A percentile compares a stretch with the other conserved stretches of the same genome.
These are phyloP conservation scores for Drosophila monieri DNA, from an alignment of 2,888 invertebrate genomes.

Conservation along the genomic window DNA sequence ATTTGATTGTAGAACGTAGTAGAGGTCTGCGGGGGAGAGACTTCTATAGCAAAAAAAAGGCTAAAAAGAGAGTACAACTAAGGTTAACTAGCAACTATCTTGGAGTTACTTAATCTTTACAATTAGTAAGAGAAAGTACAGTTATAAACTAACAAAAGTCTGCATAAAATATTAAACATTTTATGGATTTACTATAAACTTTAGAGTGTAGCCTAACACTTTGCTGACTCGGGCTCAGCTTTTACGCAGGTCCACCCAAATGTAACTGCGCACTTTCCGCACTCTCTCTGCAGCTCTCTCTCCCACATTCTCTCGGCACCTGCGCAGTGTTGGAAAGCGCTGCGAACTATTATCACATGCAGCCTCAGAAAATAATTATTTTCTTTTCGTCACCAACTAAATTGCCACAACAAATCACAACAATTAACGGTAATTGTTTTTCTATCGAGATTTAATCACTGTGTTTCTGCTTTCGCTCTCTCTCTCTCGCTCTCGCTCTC, in stretches of 20 bases:
- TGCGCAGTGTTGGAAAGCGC: constrained; percentile 49
- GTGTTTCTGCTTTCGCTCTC: constrained; percentile 1
- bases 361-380: not conserved
- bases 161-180: too few species aligned
- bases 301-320: not conserved
- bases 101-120: not conserved
- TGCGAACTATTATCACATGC: constrained; percentile 25
- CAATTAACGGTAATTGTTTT: constrained; percentile 14
- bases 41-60: not conserved
- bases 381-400: constrained; percentile 8
- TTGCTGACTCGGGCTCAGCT: constrained; percentile 1
- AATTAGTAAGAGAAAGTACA: not conserved
- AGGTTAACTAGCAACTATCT: not conserved
- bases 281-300: not conserved
- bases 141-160: too few species aligned
- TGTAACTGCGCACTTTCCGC: constrained; percentile 20
- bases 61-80: not conserved
- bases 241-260: constrained; percentile 31
- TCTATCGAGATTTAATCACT: constrained; percentile 20
- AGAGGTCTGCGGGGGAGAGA: constrained; percentile 37
- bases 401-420: constrained; percentile 45
- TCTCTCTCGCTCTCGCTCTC: constrained; percentile 40
- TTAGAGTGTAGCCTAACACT: not conserved
- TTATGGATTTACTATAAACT: not conserved
- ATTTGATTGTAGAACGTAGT: constrained; percentile 79